A percentile compares a stretch with the other conserved stretches of the same genome.
Evolutionary conservation across 2,888 invertebrate species (phyloP).

Genomic region (Agrotis exclamationis): DNA sequence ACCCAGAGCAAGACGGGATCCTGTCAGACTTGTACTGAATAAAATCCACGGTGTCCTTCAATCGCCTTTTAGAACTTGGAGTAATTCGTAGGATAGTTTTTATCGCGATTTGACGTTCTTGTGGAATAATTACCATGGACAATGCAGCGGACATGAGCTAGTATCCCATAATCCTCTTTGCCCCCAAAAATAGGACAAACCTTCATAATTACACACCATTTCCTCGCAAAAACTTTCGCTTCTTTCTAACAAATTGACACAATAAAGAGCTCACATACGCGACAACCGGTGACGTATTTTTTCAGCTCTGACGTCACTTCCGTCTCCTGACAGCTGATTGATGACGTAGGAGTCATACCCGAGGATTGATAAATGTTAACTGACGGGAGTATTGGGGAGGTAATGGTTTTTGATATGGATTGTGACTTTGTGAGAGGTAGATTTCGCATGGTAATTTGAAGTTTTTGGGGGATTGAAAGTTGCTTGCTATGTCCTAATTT

Average conservation of each 20-base stretch:
- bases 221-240: conserved; percentile 36
- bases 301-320: conserved; percentile 57
- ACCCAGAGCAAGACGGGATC: too few species aligned
- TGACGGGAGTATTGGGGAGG: conserved; percentile 45
- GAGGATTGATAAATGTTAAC: conserved; percentile 60
- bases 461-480: background rate
- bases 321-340: conserved; percentile 51
- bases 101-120: too few species aligned
- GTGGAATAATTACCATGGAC: too few species aligned
- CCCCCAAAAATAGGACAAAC: conserved; percentile 9
- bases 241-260: conserved; percentile 56
- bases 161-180: background rate
- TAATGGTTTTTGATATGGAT: conserved; percentile 30
- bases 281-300: conserved; percentile 55
- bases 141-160: too few species aligned
- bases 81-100: too few species aligned
- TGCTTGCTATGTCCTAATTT: background rate
- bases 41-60: too few species aligned
- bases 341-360: conserved; percentile 55
- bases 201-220: conserved; percentile 49
- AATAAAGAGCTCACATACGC: conserved; percentile 55
- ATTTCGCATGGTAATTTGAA: conserved; percentile 3
- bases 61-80: too few species aligned
- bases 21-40: too few species aligned
- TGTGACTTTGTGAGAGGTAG: conserved; percentile 20